Conservation (phyloP, 2,888 invertebrate genomes). For the Agrochola litura region DNA sequence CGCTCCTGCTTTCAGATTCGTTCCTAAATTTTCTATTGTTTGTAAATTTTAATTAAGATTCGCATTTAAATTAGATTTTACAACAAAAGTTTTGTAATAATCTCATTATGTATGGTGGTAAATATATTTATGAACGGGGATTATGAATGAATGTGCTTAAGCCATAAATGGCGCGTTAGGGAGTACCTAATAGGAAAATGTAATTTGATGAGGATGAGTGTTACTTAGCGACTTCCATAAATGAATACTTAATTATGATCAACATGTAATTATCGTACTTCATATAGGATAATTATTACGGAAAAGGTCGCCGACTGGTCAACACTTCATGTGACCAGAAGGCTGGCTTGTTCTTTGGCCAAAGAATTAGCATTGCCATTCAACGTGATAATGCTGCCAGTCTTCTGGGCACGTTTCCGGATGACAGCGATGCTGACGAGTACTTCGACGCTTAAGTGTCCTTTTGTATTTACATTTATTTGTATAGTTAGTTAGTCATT, state of each 20-base stretch:
- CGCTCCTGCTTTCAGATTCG: constrained; percentile 13
- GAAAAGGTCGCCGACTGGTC: too few relatives aligned
- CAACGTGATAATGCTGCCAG: too few relatives aligned
- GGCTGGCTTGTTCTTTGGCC: too few relatives aligned
- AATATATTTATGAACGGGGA: constrained; percentile 25
- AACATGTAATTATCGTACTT: not conserved
- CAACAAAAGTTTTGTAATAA: constrained; percentile 52
- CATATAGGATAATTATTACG: not conserved
- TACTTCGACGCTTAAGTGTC: too few relatives aligned
- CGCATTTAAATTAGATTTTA: constrained; percentile 54
- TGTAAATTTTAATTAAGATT: constrained; percentile 56
- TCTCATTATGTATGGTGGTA: constrained; percentile 20
- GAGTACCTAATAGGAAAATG: constrained; percentile 12
- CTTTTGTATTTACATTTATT: too few relatives aligned
- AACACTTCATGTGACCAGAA: too few relatives aligned
- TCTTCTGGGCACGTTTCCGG: too few relatives aligned
- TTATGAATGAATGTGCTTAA: constrained; percentile 26
- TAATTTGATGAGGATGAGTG: constrained; percentile 11
- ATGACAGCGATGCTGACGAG: too few relatives aligned
- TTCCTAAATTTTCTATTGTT: constrained; percentile 50
- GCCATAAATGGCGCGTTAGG: constrained; percentile 13
- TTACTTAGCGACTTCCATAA: constrained; percentile 15
- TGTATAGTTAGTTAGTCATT: too few relatives aligned
- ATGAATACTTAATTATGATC: constrained; percentile 21
- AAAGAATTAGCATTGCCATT: too few relatives aligned